Percentiles rank a stretch among this genome's conserved stretches.
Evolutionary conservation across 2,113 vertebrate species (phyloP).

Genomic region (Trinectes maculatus): DNA sequence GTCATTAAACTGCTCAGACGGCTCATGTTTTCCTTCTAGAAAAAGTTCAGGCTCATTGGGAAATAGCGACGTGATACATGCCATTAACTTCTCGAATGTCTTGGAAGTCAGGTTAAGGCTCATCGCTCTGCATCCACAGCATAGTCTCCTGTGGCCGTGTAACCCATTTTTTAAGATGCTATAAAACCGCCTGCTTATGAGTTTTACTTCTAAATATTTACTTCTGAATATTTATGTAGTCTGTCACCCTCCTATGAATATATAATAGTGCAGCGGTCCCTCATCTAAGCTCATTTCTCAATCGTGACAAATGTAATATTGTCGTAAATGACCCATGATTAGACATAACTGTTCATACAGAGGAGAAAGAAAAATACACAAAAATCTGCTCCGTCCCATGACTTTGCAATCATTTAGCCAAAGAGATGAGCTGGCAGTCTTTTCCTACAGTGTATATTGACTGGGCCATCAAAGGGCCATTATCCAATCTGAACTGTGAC

Average conservation of each 20-base stretch:
- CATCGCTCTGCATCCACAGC: not conserved
- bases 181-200: not conserved
- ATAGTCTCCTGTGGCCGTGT: not conserved
- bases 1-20: not conserved
- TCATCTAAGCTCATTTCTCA: not conserved
- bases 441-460: not conserved
- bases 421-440: not conserved
- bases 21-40: not conserved
- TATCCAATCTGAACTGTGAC: conserved; percentile 22
- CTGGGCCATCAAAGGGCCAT: conserved; percentile 11
- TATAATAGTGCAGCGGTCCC: not conserved
- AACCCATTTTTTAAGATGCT: not conserved
- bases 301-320: not conserved
- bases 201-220: too few relatives aligned
- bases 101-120: not conserved
- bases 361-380: not conserved
- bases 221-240: conserved; percentile 2
- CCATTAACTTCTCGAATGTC: conserved; percentile 1
- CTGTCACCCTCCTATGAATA: not conserved
- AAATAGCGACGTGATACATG: not conserved
- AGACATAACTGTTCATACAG: not conserved
- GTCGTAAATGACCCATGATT: not conserved
- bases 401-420: not conserved
- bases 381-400: not conserved
- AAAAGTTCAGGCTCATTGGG: not conserved